Conservation (phyloP, 2,797 vertebrate genomes). For the Florisuga fusca region DNA sequence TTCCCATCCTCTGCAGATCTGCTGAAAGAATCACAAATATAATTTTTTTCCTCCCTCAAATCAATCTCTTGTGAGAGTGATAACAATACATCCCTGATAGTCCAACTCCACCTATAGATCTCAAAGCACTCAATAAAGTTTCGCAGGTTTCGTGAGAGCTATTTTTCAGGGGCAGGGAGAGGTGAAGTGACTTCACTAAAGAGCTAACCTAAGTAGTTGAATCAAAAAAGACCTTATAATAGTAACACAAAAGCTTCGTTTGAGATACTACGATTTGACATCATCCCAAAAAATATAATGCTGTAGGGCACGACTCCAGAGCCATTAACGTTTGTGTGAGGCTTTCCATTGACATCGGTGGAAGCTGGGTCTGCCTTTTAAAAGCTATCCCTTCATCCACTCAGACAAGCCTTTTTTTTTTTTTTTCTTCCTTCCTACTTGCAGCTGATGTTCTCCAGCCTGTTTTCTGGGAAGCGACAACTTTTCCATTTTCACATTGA, state of each 20-base stretch:
- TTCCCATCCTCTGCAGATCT: conserved; percentile 16
- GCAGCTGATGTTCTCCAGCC: conserved; percentile 56
- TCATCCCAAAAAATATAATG: conserved; percentile 64
- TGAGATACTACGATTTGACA: conserved; percentile 58
- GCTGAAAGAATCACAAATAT: conserved; percentile 38
- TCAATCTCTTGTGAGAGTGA: background rate
- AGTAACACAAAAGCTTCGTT: conserved; percentile 52
- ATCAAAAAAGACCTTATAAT: conserved; percentile 54
- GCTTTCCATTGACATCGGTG: conserved; percentile 48
- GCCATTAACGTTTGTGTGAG: conserved; percentile 63
- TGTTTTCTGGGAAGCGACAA: conserved; percentile 54
- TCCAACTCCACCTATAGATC: conserved; percentile 29
- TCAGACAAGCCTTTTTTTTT: conserved; percentile 24
- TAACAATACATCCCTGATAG: conserved; percentile 12
- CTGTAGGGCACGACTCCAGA: conserved; percentile 56
- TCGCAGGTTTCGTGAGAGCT: conserved; percentile 35
- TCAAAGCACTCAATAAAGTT: conserved; percentile 46
- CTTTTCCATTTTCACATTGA: conserved; percentile 66
- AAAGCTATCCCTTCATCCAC: conserved; percentile 54
- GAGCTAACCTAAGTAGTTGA: conserved; percentile 36
- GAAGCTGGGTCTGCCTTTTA: conserved; percentile 45
- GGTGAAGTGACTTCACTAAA: conserved; percentile 66
- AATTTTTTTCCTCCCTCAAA: conserved; percentile 44
- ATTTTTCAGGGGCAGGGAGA: conserved; percentile 27
- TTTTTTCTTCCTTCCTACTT: background rate